Evolutionary conservation across 2,888 invertebrate genomes (phyloP).

Genomic region (Lapara coniferarum): DNA sequence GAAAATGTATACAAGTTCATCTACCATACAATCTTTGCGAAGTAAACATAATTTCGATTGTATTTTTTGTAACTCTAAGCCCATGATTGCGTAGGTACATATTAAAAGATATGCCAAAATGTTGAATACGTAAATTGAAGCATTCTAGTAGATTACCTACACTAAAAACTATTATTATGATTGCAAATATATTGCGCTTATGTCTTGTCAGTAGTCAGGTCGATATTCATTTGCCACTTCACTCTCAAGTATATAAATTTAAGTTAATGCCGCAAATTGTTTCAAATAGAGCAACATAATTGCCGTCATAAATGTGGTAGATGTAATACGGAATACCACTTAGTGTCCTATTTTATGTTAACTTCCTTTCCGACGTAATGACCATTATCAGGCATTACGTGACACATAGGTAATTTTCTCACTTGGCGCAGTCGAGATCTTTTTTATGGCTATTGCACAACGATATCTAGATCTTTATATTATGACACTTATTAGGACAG

Average conservation of each 20-base stretch:
- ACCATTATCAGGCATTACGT: slow-evolving; percentile 37
- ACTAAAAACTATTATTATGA: too few species aligned
- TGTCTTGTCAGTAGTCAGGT: too few species aligned
- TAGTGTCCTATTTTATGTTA: slow-evolving; percentile 36
- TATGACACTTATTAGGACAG: background rate
- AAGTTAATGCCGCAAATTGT: slow-evolving; percentile 30
- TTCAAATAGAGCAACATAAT: slow-evolving; percentile 49
- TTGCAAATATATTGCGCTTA: too few species aligned
- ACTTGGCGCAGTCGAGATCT: slow-evolving; percentile 1
- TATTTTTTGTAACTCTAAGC: too few species aligned
- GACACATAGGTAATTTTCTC: slow-evolving; percentile 16
- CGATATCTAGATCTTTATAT: background rate
- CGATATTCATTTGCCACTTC: background rate
- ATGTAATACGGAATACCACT: slow-evolving; percentile 43
- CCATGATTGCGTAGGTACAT: too few species aligned
- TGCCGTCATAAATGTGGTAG: slow-evolving; percentile 43
- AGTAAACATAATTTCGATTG: too few species aligned
- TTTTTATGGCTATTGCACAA: background rate
- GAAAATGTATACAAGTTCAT: too few species aligned
- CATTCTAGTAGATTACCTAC: too few species aligned
- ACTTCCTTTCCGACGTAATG: slow-evolving; percentile 42
- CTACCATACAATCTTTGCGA: too few species aligned
- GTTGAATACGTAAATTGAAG: too few species aligned
- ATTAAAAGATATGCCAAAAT: too few species aligned
- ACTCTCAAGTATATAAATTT: background rate